These are phyloP conservation scores for Falcunculus frontatus DNA, from an alignment of 2,113 vertebrate species.

Conservation along the genomic window DNA sequence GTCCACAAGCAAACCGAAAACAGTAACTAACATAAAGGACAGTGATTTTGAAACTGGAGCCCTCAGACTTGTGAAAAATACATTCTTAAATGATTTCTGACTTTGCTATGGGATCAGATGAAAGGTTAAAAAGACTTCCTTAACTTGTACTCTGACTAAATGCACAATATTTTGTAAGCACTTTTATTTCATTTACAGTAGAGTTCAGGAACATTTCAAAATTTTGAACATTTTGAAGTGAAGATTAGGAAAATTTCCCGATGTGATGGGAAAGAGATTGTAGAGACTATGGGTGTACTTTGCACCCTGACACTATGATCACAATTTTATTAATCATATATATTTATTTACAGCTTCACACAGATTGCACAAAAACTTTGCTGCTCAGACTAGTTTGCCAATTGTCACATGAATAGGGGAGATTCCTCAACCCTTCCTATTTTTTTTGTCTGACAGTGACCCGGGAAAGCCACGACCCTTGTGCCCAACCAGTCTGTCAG, in stretches of 20 bases:
- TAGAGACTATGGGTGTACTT: background rate
- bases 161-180: background rate
- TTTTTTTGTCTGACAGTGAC: background rate
- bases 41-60: background rate
- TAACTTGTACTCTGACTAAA: background rate
- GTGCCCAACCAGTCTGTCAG: background rate
- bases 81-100: background rate
- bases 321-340: background rate
- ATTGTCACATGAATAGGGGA: background rate
- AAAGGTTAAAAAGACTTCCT: background rate
- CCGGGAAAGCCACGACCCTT: background rate
- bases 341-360: background rate
- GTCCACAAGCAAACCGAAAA: constrained; percentile 3
- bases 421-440: background rate
- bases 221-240: background rate
- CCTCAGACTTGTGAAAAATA: background rate
- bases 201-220: background rate
- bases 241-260: background rate
- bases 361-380: background rate
- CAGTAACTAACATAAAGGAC: constrained; percentile 13
- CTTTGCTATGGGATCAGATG: background rate
- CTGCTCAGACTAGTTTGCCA: background rate
- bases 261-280: accelerated
- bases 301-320: background rate
- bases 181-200: background rate